These are phyloP conservation scores for Apolygus lucorum DNA, from an alignment of 1,140 invertebrate species.

Conservation along the genomic window DNA sequence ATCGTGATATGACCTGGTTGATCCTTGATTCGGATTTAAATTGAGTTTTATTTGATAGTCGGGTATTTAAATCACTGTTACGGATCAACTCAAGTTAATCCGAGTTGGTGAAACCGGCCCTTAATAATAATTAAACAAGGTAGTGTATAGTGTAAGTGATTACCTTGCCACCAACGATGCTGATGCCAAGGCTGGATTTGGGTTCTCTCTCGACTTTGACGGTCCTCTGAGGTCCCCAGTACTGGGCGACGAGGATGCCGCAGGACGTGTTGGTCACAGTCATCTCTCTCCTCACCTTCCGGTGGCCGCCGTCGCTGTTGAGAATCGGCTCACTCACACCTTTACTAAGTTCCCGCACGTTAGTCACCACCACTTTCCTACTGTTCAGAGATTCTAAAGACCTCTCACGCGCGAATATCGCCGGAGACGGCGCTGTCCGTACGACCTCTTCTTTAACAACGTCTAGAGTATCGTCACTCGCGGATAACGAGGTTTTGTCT, in stretches of 20 bases:
- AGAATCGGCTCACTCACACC: conserved; percentile 29
- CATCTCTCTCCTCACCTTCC: conserved; percentile 36
- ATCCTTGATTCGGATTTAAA: too few relatives aligned
- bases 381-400: conserved; percentile 29
- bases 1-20: too few relatives aligned
- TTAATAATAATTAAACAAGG: too few relatives aligned
- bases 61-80: too few relatives aligned
- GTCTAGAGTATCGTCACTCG: conserved; percentile 21
- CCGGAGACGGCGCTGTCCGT: conserved; percentile 19
- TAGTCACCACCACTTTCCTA: conserved; percentile 23
- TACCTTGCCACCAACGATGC: conserved; percentile 94
- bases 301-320: conserved; percentile 23
- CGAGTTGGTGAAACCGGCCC: too few relatives aligned
- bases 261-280: conserved; percentile 41
- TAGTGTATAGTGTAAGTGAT: too few relatives aligned
- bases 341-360: conserved; percentile 23
- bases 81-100: too few relatives aligned
- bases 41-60: too few relatives aligned
- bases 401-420: conserved; percentile 25
- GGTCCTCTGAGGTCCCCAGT: conserved; percentile 76
- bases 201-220: conserved; percentile 65
- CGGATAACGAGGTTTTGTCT: conserved; percentile 23
- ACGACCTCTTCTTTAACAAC: conserved; percentile 13
- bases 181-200: conserved; percentile 77
- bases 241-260: conserved; percentile 53